A percentile compares a stretch with the other conserved stretches of the same genome.
phyloP scores from a whole-genome alignment of 53 echinoderm and acorn worm genomes.

The Paelopatides confundens region DNA sequence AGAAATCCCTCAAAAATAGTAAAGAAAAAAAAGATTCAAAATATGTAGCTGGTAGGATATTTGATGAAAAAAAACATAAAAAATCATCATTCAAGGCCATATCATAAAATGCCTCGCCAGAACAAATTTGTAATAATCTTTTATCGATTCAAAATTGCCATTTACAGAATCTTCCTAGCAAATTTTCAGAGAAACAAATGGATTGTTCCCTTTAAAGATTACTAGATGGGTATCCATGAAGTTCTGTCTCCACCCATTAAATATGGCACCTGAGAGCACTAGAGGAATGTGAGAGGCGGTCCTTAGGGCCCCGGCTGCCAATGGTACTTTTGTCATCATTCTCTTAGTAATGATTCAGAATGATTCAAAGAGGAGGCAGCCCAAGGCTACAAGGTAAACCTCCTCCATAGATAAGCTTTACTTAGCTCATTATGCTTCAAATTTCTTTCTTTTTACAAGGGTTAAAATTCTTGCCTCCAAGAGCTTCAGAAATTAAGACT shows the following conservation, averaged over 20 bases:
- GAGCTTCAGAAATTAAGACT: no score
- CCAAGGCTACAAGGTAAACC: background rate
- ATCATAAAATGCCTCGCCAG: no score
- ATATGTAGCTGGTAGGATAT: no score
- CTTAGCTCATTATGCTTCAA: background rate
- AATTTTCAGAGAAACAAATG: background rate
- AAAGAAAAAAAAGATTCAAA: no score
- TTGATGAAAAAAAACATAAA: no score
- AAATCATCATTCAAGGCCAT: no score
- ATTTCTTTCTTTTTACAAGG: background rate
- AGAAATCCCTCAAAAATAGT: no score
- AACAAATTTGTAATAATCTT: no score
- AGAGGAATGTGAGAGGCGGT: slow-evolving; percentile 13
- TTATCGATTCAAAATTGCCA: no score
- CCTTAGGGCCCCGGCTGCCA: slow-evolving; percentile 28
- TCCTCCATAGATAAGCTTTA: no score
- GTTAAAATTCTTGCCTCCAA: no score
- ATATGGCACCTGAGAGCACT: background rate
- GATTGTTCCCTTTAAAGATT: background rate
- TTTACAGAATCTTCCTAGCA: background rate
- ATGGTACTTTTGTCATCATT: background rate
- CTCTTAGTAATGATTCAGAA: background rate
- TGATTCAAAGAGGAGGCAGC: slow-evolving; percentile 2
- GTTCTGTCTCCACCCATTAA: slow-evolving; percentile 32
- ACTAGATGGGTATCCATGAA: background rate